Evolutionary conservation across 1,140 invertebrate genomes (phyloP).

Genomic region (Drosophila hydei): DNA sequence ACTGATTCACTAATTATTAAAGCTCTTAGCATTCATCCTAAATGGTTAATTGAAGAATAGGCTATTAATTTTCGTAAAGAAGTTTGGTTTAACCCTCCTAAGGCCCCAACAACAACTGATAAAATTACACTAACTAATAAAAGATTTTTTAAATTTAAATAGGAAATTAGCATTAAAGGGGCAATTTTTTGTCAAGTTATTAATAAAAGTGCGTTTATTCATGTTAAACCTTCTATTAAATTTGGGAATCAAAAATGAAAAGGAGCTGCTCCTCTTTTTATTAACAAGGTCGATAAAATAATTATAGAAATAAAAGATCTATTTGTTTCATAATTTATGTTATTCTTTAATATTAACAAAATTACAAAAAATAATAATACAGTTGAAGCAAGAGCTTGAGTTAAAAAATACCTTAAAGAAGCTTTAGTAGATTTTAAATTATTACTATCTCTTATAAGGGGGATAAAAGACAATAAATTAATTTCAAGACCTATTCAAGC

Average conservation of each 20-base stretch:
- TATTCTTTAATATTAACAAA: too few species aligned
- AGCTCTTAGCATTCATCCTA: conserved; percentile 84
- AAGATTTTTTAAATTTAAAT: conserved; percentile 70
- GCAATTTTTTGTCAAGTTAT: conserved; percentile 86
- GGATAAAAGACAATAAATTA: conserved; percentile 85
- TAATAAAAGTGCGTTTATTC: conserved; percentile 84
- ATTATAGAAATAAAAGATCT: conserved; percentile 52
- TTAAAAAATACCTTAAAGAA: conserved; percentile 85
- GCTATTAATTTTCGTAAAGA: conserved; percentile 85
- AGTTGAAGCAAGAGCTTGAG: conserved; percentile 84
- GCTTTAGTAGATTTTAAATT: conserved; percentile 84
- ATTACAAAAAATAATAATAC: conserved; percentile 84
- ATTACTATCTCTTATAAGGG: conserved; percentile 84
- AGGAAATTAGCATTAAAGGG: conserved; percentile 84
- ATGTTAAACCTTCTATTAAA: conserved; percentile 84
- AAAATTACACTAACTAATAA: conserved; percentile 80
- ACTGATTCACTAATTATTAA: conserved; percentile 81
- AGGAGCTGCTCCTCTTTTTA: conserved; percentile 84
- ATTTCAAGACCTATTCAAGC: too few species aligned
- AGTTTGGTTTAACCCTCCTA: conserved; percentile 84
- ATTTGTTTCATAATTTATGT: too few species aligned
- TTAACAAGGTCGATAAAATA: conserved; percentile 72
- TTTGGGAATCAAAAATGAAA: conserved; percentile 85
- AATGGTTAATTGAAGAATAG: conserved; percentile 85
- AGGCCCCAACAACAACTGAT: conserved; percentile 77